phyloP scores from a whole-genome alignment of 2,797 vertebrate genomes.

The Siniperca undulata region DNA sequence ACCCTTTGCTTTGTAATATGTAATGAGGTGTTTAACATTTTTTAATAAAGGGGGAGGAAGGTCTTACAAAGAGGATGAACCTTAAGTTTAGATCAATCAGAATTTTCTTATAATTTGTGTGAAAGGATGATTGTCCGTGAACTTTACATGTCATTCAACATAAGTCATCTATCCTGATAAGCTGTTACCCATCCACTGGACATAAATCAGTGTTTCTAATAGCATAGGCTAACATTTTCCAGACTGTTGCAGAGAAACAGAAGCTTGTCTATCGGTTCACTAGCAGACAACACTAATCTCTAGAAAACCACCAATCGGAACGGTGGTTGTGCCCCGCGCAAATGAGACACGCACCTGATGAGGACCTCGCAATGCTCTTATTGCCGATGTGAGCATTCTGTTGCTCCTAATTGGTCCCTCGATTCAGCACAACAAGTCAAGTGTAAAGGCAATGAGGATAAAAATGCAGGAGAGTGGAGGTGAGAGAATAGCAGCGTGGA shows the following conservation, averaged over 20 bases:
- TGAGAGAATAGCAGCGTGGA: slow-evolving; percentile 61
- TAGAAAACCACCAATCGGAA: slow-evolving; percentile 59
- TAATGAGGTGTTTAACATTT: background rate
- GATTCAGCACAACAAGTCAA: slow-evolving; percentile 66
- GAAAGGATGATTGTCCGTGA: background rate
- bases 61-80: no score
- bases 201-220: slow-evolving; percentile 24
- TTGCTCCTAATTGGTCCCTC: slow-evolving; percentile 64
- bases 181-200: slow-evolving; percentile 3
- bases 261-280: slow-evolving; percentile 16
- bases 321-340: slow-evolving; percentile 58
- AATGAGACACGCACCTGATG: slow-evolving; percentile 68
- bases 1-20: background rate
- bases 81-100: background rate
- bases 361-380: slow-evolving; percentile 59
- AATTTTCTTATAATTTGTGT: background rate
- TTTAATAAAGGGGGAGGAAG: no score
- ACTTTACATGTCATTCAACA: background rate
- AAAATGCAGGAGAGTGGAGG: slow-evolving; percentile 61
- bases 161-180: slow-evolving; percentile 9
- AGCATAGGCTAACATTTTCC: slow-evolving; percentile 13
- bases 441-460: slow-evolving; percentile 65
- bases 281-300: slow-evolving; percentile 43
- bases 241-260: slow-evolving; percentile 29
- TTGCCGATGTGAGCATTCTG: slow-evolving; percentile 53